Base-by-base conservation (phyloP, 2,113 vertebrate genomes). In the Atherinomorus stipes region DNA sequence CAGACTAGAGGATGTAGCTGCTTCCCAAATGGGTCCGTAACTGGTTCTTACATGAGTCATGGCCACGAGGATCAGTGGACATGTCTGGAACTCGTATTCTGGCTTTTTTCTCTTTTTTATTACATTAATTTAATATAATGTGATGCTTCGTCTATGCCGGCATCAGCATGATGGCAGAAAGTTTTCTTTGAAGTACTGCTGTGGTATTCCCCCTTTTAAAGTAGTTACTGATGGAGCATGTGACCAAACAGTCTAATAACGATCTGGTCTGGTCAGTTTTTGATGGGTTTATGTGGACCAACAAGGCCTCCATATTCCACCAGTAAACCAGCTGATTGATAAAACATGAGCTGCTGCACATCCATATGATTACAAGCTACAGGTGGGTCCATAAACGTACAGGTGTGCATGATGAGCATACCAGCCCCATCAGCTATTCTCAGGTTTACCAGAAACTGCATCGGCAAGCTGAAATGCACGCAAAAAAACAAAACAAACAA, bases 261-360 rank as follows among this genome's bases (percentile, higher is more conserved):
- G n/a, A n/a, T n/a, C n/a, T n/a, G n/a, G 23, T 74, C 28, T 21
- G 4, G 13, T 26, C 6, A 68, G 34, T 53, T 18, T 23, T 69
- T 10, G n/a, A 2, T 57, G 60, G 1, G 28, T 31, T 31, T 2
- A 12, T 9, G 7, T 23, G 16, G 50, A 34, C 72, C 70, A 64
- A 65, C 28, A 37, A 37, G 21, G 45, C 42, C 34, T 71, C 52
- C 60, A 28, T 31, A 22, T 13, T 26, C 37, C 57, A 34, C 37
- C 34, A 44, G 16, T 88, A 84, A 82, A 80, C 19, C 1, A 57
- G 22, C 49, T 67, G 62, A 81, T 74, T 52, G 77, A 60, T 45
- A 1, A 87, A 75, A 18, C 76, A 12, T 28, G 26, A 60, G 37
- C 47, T 63, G 21, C 26, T 54, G 52, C 21, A 63, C 37, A 67